Base-by-base conservation (phyloP, 1,140 invertebrate genomes). In the Probaryconus sp. region DNA sequence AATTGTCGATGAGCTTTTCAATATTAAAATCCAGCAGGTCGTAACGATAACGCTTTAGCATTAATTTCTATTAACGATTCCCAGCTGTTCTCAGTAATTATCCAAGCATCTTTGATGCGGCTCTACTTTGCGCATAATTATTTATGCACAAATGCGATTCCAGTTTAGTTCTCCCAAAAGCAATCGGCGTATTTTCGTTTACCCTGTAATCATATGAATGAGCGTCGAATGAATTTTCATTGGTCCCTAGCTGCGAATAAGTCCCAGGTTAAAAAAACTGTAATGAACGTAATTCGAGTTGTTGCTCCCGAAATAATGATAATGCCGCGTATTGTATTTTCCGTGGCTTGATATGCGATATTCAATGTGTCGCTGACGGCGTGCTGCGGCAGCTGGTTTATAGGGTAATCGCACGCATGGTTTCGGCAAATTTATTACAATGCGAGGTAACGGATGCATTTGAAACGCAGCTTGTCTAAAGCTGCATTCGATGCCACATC, bases 351-450 rank as follows among this genome's bases (percentile, higher is more conserved):
- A 18, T 20, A 20, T 17, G 45, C 14, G 28, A 33, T n/a, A 50
- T 17, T 20, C 45, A 20, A 47, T 14, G 28, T 50, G 26, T 31
- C 28, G 45, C 28, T 50, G 45, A 50, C 45, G 28, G 10, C 1
- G 14, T 33, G 11, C 45, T 28, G 43, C 43, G 43, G 43, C 43
- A 47, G 11, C 43, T 47, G 43, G 43, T 50, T 50, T 31, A 50
- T 50, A 16, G 45, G 28, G 30, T 33, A 50, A 50, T 50, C 45
- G 30, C 45, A 30, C 56, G 43, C 20, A 31, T 40, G 31, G 33
- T 40, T 40, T 60, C 43, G 17, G 37, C 16, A 40, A 43, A 56
- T 56, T 43, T 35, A 31, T 40, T 30, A 33, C 21, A 56, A 56
- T 40, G 35, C 17, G 35, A 9, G 26, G 45, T 21, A 35, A 48